Evolutionary conservation across 2,113 vertebrate genomes (phyloP).

Genomic region (Porphyrio hochstetteri): DNA sequence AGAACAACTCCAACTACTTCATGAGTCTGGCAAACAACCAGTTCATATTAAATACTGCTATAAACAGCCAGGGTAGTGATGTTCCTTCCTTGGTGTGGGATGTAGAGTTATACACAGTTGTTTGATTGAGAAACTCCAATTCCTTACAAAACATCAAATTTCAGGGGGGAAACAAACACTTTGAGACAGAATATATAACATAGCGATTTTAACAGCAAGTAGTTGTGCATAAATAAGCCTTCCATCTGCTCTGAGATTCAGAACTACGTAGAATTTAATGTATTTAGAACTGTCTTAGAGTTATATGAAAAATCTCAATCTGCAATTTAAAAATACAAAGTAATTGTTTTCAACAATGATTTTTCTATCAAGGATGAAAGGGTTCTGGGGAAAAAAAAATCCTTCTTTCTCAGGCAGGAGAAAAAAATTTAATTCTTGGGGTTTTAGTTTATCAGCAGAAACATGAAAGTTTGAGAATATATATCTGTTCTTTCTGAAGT

Average conservation of each 20-base stretch:
- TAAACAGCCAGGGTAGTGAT: background rate
- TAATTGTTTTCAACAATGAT: background rate
- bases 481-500: background rate
- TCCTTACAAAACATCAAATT: background rate
- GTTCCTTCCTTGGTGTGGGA: background rate
- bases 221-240: background rate
- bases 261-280: background rate
- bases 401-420: background rate
- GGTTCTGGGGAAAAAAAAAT: background rate
- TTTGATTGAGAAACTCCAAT: background rate
- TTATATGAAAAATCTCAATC: background rate
- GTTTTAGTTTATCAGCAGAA: background rate
- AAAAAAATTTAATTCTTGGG: background rate
- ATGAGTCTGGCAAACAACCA: background rate
- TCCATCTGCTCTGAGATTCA: background rate
- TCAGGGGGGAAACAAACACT: accelerated
- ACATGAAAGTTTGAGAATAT: background rate
- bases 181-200: background rate
- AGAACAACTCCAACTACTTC: background rate
- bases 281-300: background rate
- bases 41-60: background rate
- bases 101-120: background rate
- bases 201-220: background rate
- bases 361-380: background rate
- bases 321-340: background rate